phyloP scores from a whole-genome alignment of 2,888 invertebrate species.

The Melanostoma mellinum region DNA sequence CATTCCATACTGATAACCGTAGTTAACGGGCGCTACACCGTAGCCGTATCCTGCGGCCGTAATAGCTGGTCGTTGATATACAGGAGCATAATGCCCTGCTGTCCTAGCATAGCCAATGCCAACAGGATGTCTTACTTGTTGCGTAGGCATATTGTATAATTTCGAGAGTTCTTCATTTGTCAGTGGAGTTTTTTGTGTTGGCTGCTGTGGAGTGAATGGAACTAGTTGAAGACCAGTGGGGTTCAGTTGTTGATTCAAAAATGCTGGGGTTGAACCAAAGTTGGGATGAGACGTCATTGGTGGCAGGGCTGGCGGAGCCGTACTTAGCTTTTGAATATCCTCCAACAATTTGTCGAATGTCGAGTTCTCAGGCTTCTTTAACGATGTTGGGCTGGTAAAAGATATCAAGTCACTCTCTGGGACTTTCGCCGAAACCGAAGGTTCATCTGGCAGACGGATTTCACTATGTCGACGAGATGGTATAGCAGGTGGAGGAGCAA shows the following conservation, averaged over 20 bases:
- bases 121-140: constrained; percentile 71
- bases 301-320: constrained; percentile 77
- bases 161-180: constrained; percentile 80
- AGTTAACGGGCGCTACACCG: constrained; percentile 27
- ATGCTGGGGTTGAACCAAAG: constrained; percentile 43
- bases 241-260: constrained; percentile 52
- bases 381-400: constrained; percentile 86
- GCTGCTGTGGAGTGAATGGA: constrained; percentile 77
- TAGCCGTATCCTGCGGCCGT: constrained; percentile 27
- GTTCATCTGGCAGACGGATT: constrained; percentile 62
- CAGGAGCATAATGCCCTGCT: constrained; percentile 55
- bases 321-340: constrained; percentile 82
- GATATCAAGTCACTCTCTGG: constrained; percentile 86
- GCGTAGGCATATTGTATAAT: constrained; percentile 79
- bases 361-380: constrained; percentile 82
- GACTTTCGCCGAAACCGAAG: constrained; percentile 72
- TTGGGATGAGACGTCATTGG: constrained; percentile 75
- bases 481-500: constrained; percentile 82
- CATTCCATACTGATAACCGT: constrained; percentile 52
- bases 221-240: constrained; percentile 78
- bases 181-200: constrained; percentile 78
- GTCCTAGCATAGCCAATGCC: constrained; percentile 50
- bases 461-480: constrained; percentile 76
- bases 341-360: constrained; percentile 85
- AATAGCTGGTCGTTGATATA: constrained; percentile 49